Conservation (phyloP, 1,140 invertebrate species). For the Seison nebaliae region DNA sequence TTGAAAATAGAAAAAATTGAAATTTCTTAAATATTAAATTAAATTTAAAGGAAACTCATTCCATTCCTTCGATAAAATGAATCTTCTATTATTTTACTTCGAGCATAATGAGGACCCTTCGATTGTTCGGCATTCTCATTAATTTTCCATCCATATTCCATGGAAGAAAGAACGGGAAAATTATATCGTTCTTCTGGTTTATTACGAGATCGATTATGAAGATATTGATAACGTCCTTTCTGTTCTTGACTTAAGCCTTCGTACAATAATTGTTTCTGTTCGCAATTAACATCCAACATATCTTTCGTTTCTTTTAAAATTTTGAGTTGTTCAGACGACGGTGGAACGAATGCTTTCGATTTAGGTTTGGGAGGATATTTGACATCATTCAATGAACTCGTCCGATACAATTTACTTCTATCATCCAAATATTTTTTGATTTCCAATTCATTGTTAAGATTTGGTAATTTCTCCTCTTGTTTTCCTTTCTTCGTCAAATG, state of each 20-base stretch:
- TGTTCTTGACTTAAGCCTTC: conserved; percentile 14
- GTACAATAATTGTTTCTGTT: conserved; percentile 5
- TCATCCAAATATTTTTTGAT: conserved; percentile 2
- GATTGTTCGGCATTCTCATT: conserved; percentile 5
- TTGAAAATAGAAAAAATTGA: too few relatives aligned
- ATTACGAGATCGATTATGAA: conserved; percentile 5
- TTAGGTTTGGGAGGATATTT: conserved; percentile 10
- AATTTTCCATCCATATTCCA: conserved; percentile 13
- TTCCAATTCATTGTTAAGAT: conserved; percentile 9
- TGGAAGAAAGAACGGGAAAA: conserved; percentile 6
- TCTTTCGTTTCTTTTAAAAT: conserved; percentile 7
- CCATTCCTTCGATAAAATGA: conserved; percentile 13
- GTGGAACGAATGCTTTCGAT: not conserved
- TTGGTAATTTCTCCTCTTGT: conserved; percentile 3
- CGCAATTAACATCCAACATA: conserved; percentile 2
- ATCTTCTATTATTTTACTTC: conserved; percentile 12
- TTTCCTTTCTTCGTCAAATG: not conserved
- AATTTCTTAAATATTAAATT: too few relatives aligned
- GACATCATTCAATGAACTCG: not conserved
- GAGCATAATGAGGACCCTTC: conserved; percentile 8
- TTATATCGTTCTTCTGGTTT: conserved; percentile 8
- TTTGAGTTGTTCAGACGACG: not conserved
- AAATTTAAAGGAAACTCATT: too few relatives aligned
- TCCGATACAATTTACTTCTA: not conserved
- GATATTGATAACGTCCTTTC: conserved; percentile 13